Evolutionary conservation across 2,888 invertebrate genomes (phyloP), one percentile per base, ranked within the genome.

Genomic region (Prostheceraeus crozeri): DNA sequence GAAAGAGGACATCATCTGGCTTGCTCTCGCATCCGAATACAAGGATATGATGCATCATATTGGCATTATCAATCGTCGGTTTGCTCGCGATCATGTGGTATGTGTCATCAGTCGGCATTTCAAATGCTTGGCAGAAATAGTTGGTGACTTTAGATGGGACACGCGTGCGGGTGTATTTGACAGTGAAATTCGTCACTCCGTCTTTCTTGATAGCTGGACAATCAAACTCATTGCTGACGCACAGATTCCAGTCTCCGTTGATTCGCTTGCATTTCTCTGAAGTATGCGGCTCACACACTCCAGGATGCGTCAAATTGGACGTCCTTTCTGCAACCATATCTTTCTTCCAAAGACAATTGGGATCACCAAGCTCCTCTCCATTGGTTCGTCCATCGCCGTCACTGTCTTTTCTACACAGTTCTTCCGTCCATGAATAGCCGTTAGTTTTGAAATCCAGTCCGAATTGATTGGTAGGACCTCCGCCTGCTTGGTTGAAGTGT

Each of bases 391-490:
- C 57, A 35, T 59, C 59, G 4, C 59, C 59, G 23, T 59, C 59
- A 25, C 31, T 31, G 21, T 59, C 59, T 8, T 10, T n/a, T n/a
- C 51, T 21, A 25, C 59, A 59, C 14, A 57, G 56, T 1, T 23
- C 16, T 16, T 59, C 19, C 1, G 28, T 21, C 59, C 59, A 59
- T 16, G 16, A 21, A 23, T 57, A 23, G 30, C 61, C 61, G 10
- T 57, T 51, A 4, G 14, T 31, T 3, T n/a, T 52, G 53, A 68
- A 67, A 35, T 63, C 66, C 14, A 48, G 27, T 11, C 67, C 68
- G 48, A 68, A 68, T 0, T 61, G 64, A 40, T 68, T 68, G 23
- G 65, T 61, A 4, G 53, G 27, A 2, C 67, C 66, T 4, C 66
- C 65, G 1, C 68, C 68, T 1, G 33, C 59, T 11, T 33, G 11